Conservation (phyloP, 2,888 invertebrate species). For the Limnephilus auricula region DNA sequence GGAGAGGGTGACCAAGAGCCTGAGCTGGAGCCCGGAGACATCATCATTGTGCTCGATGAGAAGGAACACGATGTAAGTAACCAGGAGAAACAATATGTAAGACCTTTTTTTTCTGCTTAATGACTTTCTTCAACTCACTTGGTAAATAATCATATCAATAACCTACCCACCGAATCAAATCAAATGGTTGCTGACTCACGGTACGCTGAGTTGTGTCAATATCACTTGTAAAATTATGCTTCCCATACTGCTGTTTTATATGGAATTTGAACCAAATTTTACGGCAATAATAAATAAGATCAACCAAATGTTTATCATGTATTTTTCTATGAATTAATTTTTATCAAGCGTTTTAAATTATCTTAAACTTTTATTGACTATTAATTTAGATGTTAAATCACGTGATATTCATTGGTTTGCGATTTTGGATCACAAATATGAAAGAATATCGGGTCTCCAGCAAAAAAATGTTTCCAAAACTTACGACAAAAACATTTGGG, state of each 20-base stretch:
- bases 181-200: not conserved
- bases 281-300: no score
- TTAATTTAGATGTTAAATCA: not conserved
- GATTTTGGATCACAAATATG: not conserved
- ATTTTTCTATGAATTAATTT: not conserved
- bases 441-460: not conserved
- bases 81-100: not conserved
- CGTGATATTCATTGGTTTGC: not conserved
- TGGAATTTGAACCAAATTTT: no score
- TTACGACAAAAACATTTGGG: no score
- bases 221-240: not conserved
- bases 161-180: no score
- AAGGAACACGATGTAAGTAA: constrained; percentile 86
- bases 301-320: not conserved
- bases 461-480: no score
- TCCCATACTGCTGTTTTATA: not conserved
- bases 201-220: not conserved
- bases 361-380: no score
- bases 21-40: constrained; percentile 95
- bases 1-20: constrained; percentile 99
- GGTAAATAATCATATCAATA: not conserved
- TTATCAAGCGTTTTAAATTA: no score
- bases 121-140: not conserved
- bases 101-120: constrained; percentile 11
- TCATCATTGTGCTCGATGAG: constrained; percentile 96